Evolutionary conservation across 35 echinoderm and acorn worm genomes (phyloP), one percentile per base, ranked within the genome.

Genomic region (Eucidaris tribuloides): DNA sequence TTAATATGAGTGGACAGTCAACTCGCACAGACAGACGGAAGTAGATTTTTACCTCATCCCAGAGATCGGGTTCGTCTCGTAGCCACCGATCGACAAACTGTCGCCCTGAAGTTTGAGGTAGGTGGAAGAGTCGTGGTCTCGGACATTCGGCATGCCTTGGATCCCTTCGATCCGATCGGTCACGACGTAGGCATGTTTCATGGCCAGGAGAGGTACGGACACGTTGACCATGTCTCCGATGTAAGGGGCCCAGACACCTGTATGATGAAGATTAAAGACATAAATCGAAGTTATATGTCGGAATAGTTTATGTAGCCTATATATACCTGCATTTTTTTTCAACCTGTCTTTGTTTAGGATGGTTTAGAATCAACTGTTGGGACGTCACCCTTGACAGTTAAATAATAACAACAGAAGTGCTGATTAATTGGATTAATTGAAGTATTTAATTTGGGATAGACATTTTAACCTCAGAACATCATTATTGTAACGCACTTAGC

Each of bases 21-120:
- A n/a, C n/a, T n/a, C n/a, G n/a, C n/a, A n/a, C n/a, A n/a, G n/a
- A n/a, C n/a, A n/a, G n/a, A n/a, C n/a, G n/a, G n/a, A n/a, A n/a
- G n/a, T n/a, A n/a, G n/a, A n/a, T 7, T 84, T 71, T 86, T 59
- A 97, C 94, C 45, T 85, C 36, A 19, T 92, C 80, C 85, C 85
- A 92, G 64, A 97, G 31, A 89, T 83, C 79, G 94, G 94, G 71
- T 97, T 92, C 31, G 85, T 57, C 59, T 97, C 94, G 79, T 97
- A 97, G 18, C 94, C 94, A 17, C 94, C 94, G 3, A 97, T 78
- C 24, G 85, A 85, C 11, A 97, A 32, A 5, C 66, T 89, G 83
- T 97, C 94, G 25, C 94, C 94, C 49, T 97, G 94, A 32, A 97
- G 80, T 62, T 97, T 97, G 6, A 97, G 59, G 70, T 97, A 97